These are phyloP conservation scores for Thinocorus orbignyianus DNA, from an alignment of 2,113 vertebrate genomes.

Conservation along the genomic window DNA sequence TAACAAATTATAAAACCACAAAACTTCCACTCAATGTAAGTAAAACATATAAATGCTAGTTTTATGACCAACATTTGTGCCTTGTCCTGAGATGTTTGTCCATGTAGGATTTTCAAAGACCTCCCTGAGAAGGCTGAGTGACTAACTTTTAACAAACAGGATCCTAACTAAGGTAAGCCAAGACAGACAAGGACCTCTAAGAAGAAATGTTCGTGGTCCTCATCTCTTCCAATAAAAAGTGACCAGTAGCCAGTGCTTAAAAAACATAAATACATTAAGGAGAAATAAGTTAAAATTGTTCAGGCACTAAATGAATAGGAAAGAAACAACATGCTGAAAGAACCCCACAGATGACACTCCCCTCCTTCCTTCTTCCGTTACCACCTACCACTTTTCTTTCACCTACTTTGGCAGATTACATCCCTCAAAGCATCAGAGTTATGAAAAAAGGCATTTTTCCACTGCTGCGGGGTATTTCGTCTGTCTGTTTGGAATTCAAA, in stretches of 20 bases:
- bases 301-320: background rate
- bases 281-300: background rate
- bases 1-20: background rate
- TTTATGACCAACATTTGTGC: background rate
- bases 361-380: background rate
- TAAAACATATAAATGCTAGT: background rate
- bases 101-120: background rate
- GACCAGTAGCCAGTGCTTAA: background rate
- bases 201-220: background rate
- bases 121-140: background rate
- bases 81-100: background rate
- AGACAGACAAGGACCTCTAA: background rate
- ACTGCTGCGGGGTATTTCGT: background rate
- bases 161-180: background rate
- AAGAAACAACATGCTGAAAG: background rate
- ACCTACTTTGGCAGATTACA: background rate
- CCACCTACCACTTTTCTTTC: background rate
- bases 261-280: background rate
- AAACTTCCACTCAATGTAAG: background rate
- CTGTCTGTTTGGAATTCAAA: background rate
- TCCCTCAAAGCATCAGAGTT: background rate
- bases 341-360: accelerated
- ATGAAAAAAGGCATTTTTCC: background rate
- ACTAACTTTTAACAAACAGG: background rate
- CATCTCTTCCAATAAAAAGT: background rate